Conservation (phyloP, 1,140 invertebrate genomes). For the Ceratoteleas bidentatus region DNA sequence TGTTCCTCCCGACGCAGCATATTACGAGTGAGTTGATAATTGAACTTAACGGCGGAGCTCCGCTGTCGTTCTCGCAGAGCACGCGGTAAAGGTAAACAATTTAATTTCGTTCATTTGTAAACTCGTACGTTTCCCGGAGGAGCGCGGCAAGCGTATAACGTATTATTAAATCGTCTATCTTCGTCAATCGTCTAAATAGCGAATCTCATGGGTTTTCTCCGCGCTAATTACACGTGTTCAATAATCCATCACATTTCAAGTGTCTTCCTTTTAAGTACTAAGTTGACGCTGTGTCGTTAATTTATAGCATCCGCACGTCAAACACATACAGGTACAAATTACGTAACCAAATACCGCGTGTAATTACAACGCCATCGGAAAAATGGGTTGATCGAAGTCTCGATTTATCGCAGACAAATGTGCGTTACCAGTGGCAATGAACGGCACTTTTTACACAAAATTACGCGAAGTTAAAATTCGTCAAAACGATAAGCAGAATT, state of each 20-base stretch:
- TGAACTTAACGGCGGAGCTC: background rate
- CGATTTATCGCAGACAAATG: too few relatives aligned
- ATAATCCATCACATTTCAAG: constrained; percentile 51
- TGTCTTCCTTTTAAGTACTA: constrained; percentile 33
- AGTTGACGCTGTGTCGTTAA: constrained; percentile 26
- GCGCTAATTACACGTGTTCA: constrained; percentile 52
- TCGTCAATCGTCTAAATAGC: constrained; percentile 49
- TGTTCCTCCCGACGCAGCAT: background rate
- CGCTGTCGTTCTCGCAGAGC: background rate
- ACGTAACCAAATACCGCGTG: too few relatives aligned
- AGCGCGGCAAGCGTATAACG: constrained; percentile 10
- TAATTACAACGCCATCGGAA: too few relatives aligned
- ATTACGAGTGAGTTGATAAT: background rate
- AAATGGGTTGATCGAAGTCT: too few relatives aligned
- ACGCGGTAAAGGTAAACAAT: constrained; percentile 15
- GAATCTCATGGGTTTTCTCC: constrained; percentile 45
- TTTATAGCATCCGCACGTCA: constrained; percentile 9
- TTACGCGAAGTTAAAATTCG: too few relatives aligned
- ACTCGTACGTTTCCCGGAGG: constrained; percentile 19
- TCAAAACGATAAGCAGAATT: too few relatives aligned
- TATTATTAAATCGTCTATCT: constrained; percentile 50
- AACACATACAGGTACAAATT: constrained; percentile 14
- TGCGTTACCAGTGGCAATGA: too few relatives aligned
- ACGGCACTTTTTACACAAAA: too few relatives aligned
- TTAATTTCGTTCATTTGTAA: constrained; percentile 24